Evolutionary conservation across 2,797 vertebrate species (phyloP), one percentile per base, ranked within the genome.

Genomic region (Selene dorsalis): DNA sequence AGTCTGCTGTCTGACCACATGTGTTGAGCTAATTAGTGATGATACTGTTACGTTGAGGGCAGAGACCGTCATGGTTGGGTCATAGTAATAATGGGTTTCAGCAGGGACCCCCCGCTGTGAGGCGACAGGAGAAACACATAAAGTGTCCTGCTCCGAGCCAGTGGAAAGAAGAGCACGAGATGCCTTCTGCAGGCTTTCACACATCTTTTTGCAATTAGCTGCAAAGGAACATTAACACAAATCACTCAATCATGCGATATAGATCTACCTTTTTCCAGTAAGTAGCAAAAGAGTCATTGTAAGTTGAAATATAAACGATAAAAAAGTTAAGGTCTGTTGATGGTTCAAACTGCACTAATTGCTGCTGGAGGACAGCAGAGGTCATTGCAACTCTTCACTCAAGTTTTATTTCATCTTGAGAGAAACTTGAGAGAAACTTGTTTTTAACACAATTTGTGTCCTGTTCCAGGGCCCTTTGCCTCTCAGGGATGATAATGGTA

Each of bases 401-500:
- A 22, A 50, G 30, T 73, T 57, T 53, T 0, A 41, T 67, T 63
- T 43, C 24, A 24, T 80, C 64, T 22, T 17, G 12, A 10, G 45
- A 17, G 20, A 24, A 71, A 39, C 9, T 26, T 41, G 47, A 10
- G 24, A n/a, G n/a, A n/a, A n/a, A n/a, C n/a, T 35, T 35, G 57
- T 26, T 50, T 68, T 79, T 62, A 57, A 53, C 41, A 18, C 8
- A 39, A 9, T 81, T 57, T 22, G 6, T 80, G 75, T 72, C 50
- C 12, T 77, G 70, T 65, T 83, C 20, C 80, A 99, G 98, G 98
- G 98, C 30, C 98, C 98, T 0, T 89, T 99, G 86, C 98, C 98
- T 0, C 85, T 99, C 86, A 95, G 97, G 85, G 98, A 99, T 12
- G 98, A 99, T 91, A 99, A 99, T 30, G 98, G 98, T 70, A 97